A percentile compares a stretch with the other conserved stretches of the same genome.
These are phyloP conservation scores for Sesia bembeciformis DNA, from an alignment of 2,888 invertebrate genomes.

Conservation along the genomic window DNA sequence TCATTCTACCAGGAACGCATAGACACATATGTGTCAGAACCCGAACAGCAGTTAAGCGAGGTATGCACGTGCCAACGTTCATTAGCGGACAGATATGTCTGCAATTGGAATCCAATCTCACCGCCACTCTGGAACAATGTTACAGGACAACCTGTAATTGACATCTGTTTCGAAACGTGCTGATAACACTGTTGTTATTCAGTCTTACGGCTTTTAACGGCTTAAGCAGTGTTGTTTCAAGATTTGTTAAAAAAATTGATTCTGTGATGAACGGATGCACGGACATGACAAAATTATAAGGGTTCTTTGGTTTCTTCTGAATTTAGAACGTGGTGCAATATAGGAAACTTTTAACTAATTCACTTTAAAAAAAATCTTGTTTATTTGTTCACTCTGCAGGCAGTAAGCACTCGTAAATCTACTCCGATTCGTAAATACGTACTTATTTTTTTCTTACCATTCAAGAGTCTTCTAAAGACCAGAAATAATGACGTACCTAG, in stretches of 20 bases:
- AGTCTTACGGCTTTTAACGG: background rate
- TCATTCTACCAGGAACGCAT: constrained; percentile 8
- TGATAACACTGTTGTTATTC: constrained; percentile 1
- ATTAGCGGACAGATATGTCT: constrained; percentile 49
- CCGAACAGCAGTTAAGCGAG: constrained; percentile 20
- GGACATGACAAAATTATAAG: too few species aligned
- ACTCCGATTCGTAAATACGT: too few species aligned
- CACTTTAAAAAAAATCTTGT: too few species aligned
- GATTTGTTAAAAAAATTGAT: too few species aligned
- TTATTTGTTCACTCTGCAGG: too few species aligned
- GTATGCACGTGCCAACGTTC: constrained; percentile 40
- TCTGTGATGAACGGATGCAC: background rate
- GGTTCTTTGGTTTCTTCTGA: too few species aligned
- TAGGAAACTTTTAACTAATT: too few species aligned
- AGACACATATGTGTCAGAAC: constrained; percentile 31
- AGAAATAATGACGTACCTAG: too few species aligned
- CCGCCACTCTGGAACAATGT: constrained; percentile 30
- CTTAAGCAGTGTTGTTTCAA: background rate
- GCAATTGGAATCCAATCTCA: constrained; percentile 57
- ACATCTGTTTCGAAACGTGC: constrained; percentile 33
- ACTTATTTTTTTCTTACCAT: too few species aligned
- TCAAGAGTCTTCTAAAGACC: too few species aligned
- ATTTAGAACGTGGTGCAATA: too few species aligned
- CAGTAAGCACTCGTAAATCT: too few species aligned
- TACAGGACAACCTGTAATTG: constrained; percentile 33